Evolutionary conservation across 2,888 invertebrate species (phyloP), one percentile per base, ranked within the genome.

Genomic region (Aphrophora alni): DNA sequence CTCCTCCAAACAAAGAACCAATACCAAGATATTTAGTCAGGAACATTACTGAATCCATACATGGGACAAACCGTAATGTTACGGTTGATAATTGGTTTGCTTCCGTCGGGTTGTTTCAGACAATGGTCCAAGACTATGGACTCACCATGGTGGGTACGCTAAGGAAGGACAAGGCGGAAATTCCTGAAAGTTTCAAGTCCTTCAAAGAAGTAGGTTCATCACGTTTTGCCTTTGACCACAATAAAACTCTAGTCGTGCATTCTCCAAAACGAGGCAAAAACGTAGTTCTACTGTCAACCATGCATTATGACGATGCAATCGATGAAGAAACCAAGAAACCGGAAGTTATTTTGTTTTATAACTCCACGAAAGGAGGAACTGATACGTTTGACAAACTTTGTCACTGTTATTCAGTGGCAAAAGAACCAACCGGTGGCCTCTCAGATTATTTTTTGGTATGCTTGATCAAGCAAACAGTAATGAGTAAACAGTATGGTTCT

Each of bases 301-400:
- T 10, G 38, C 74, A 74, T 74, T 74, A 74, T 38, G n/a, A n/a
- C n/a, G 38, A 3, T 10, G n/a, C 2, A 10, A 82, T 84, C 10
- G 82, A 83, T 68, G 51, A 80, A 21, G 79, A 75, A 12, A 81
- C 81, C 10, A 75, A 74, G 0, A 85, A 84, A 78, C 84, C 85
- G 0, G 82, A 83, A 44, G 82, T 85, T n/a, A 80, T 86, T 24
- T 14, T 82, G 25, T 83, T 83, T 75, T 86, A 86, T 70, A 85
- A 86, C 78, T 24, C 12, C 26, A 86, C 83, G 8, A 86, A 86
- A 83, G 84, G 84, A 74, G 85, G 85, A 24, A 85, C 85, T 12
- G 85, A 85, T 78, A 81, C 81, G 14, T 85, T 85, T 75, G 85
- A 86, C 71, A 77, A 82, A 80, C 79, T 86, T 59, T 84, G 85